Evolutionary conservation across 2,113 vertebrate genomes (phyloP), one percentile per base, ranked within the genome.

Genomic region (Mobula hypostoma): DNA sequence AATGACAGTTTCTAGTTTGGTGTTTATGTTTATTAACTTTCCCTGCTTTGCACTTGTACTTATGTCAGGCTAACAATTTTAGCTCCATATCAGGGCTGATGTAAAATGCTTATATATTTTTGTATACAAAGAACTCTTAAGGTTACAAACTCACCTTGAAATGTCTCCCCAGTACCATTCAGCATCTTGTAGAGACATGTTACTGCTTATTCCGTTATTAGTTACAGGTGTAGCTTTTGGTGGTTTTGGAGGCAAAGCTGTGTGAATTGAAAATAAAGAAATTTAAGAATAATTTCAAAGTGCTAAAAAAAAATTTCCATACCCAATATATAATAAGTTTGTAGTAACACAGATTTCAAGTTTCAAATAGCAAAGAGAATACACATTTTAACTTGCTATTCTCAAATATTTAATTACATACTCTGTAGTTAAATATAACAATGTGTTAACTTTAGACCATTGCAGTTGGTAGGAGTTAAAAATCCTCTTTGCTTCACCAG

Each of bases 101-200:
- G 56, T 88, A n/a, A 9, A n/a, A 7, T 88, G 29, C n/a, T 66
- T 32, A 90, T 32, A 17, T 66, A 2, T 66, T 90, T 17, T 19
- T n/a, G 7, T 70, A 63, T 68, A 8, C 12, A 2, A 7, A 66
- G 32, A 66, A 82, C 77, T 36, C 12, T 27, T 63, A 66, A 68
- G 79, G 11, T 32, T 87, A 94, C 14, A 66, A 82, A 92, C 96
- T 97, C 97, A 98, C 98, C 98, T 98, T 83, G 99, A 99, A 97
- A 99, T 99, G 96, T 99, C 99, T 66, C 99, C 99, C 99, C 99
- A 99, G 98, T 99, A 99, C 99, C 98, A 99, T 95, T 99, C 99
- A 66, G 99, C 99, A 94, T 99, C 99, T 96, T 99, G 98, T 94
- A 99, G 97, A 96, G 98, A 98, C 98, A 99, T 99, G 96, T 97